Evolutionary conservation across 2,797 vertebrate species (phyloP).

Genomic region (Poliocrania exsul): DNA sequence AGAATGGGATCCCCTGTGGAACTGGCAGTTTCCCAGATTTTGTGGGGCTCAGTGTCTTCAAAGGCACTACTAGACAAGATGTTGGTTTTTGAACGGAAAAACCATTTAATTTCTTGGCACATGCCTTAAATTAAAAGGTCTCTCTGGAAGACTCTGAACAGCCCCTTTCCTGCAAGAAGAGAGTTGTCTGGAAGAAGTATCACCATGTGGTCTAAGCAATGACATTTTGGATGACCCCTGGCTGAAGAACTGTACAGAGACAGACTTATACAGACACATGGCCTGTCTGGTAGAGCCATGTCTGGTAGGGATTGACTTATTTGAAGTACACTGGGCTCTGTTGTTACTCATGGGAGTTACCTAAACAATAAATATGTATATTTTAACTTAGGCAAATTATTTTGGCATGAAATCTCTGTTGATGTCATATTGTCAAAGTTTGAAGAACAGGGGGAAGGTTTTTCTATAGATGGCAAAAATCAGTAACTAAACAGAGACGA

Average conservation of each 20-base stretch:
- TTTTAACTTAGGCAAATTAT: background rate
- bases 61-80: background rate
- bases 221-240: background rate
- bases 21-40: background rate
- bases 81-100: background rate
- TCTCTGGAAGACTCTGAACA: background rate
- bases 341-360: background rate
- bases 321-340: background rate
- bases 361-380: background rate
- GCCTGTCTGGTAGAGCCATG: background rate
- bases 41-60: background rate
- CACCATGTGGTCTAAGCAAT: background rate
- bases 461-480: background rate
- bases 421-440: background rate
- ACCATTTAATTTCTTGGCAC: background rate
- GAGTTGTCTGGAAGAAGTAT: background rate
- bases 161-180: background rate
- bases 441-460: background rate
- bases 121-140: background rate
- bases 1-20: background rate
- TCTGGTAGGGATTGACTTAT: background rate
- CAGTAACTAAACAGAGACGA: background rate
- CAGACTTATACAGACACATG: background rate
- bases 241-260: background rate
- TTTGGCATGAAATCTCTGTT: background rate